Conservation (phyloP, 2,113 vertebrate species). For the Anser cygnoides region DNA sequence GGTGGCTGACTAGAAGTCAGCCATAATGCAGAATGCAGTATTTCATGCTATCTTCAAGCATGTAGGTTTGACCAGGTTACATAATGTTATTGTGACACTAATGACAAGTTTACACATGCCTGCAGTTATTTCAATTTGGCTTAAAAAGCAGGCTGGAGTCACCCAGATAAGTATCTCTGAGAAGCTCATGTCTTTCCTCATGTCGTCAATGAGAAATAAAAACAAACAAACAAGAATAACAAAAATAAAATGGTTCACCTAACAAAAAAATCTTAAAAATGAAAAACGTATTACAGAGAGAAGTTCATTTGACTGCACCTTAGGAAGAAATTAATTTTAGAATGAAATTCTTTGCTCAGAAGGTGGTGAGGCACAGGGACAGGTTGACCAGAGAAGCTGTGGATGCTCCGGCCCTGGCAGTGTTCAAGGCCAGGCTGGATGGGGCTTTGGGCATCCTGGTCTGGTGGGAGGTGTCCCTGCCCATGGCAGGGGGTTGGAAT, state of each 20-base stretch:
- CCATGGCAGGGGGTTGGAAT: not conserved
- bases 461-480: not conserved
- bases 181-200: not conserved
- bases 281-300: not conserved
- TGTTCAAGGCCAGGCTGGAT: not conserved
- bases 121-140: not conserved
- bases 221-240: not conserved
- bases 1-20: not conserved
- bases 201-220: not conserved
- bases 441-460: not conserved
- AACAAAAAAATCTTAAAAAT: not conserved
- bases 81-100: not conserved
- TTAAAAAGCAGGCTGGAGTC: not conserved
- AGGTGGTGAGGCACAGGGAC: not conserved
- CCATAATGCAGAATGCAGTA: not conserved
- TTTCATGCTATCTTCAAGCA: not conserved
- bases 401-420: not conserved
- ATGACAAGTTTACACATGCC: not conserved
- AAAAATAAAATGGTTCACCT: not conserved
- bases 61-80: not conserved
- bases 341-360: not conserved
- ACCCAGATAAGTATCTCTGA: not conserved
- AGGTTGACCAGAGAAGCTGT: not conserved
- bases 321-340: not conserved
- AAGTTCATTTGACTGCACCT: not conserved